Conservation (phyloP, 2,888 invertebrate species). For the Lamellibrachia satsuma region DNA sequence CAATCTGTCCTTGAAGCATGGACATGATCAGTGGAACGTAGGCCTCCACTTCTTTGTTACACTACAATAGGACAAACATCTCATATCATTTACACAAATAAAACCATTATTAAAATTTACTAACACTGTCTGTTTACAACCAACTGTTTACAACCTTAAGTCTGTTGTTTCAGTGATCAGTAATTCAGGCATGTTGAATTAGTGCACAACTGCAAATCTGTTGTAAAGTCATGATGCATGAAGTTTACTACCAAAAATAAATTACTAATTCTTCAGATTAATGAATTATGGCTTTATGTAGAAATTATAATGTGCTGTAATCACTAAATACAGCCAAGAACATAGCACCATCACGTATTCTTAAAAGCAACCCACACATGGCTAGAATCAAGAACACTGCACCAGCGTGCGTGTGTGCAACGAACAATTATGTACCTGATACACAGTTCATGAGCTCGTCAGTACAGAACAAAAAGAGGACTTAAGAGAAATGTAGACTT, state of each 20-base stretch:
- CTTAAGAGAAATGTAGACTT: background rate
- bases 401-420: background rate
- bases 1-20: conserved; percentile 32
- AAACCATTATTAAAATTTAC: background rate
- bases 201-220: too few species aligned
- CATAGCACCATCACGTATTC: background rate
- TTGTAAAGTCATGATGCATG: too few species aligned
- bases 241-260: too few species aligned
- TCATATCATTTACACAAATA: background rate
- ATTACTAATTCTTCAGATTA: too few species aligned
- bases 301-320: too few species aligned
- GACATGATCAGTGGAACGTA: conserved; percentile 39
- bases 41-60: conserved; percentile 32
- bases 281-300: too few species aligned
- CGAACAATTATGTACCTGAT: background rate
- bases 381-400: background rate
- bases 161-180: too few species aligned
- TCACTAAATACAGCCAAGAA: too few species aligned
- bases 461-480: background rate
- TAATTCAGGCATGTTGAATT: background rate
- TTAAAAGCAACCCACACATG: too few species aligned
- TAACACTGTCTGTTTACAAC: too few species aligned
- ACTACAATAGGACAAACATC: conserved; percentile 36
- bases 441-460: background rate
- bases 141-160: background rate